Evolutionary conservation across 1,140 invertebrate genomes (phyloP).

Genomic region (Drosophila mauritiana): DNA sequence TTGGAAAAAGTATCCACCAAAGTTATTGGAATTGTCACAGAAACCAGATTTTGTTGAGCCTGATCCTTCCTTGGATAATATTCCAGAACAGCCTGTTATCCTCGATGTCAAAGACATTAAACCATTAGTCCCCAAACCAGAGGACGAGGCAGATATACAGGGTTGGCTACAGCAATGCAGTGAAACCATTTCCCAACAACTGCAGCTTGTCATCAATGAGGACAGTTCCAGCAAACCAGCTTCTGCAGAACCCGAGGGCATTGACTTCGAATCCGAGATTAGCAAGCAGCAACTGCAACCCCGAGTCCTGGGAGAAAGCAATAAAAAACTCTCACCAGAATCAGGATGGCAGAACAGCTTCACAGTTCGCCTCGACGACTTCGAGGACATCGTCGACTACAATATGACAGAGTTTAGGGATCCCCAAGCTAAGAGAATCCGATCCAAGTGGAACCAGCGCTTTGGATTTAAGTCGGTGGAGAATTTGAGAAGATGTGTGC

Average conservation of each 20-base stretch:
- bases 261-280: conserved; percentile 42
- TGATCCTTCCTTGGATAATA: not conserved
- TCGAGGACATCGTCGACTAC: conserved; percentile 29
- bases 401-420: conserved; percentile 38
- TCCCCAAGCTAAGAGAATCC: conserved; percentile 28
- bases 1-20: not conserved
- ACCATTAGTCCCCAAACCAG: conserved; percentile 8
- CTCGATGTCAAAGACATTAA: conserved; percentile 8
- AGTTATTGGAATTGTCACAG: not conserved
- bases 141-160: conserved; percentile 9
- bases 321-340: not conserved
- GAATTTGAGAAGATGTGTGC: conserved; percentile 7
- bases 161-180: conserved; percentile 32
- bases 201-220: conserved; percentile 2
- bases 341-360: conserved; percentile 28
- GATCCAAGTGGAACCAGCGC: conserved; percentile 2
- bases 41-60: not conserved
- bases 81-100: conserved; percentile 4
- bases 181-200: conserved; percentile 11
- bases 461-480: not conserved
- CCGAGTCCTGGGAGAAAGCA: too few species aligned
- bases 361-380: conserved; percentile 14
- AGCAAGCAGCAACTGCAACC: conserved; percentile 1
- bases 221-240: not conserved
- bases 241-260: not conserved